Base-by-base conservation (phyloP, 92 coral and sea anemone species). In the Pocillopora meandrina region DNA sequence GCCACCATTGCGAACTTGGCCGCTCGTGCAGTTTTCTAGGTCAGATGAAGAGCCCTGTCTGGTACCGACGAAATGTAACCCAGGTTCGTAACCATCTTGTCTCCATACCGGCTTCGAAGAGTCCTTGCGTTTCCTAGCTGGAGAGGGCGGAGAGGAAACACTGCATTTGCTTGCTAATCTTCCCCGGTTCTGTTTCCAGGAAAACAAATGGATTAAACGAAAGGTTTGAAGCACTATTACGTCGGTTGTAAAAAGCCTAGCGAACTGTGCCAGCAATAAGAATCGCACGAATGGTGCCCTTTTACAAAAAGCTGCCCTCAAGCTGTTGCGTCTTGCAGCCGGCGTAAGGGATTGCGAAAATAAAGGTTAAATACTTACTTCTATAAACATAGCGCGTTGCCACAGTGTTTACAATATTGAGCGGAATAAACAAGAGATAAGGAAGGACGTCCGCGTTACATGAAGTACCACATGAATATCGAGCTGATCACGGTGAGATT, bases 131-230 rank as follows among this genome's bases (percentile, higher is more conserved):
- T 93, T 93, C 49, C 90, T 88, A 5, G 86, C 58, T 0, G 95
- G 98, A 17, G 98, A 94, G 23, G 98, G 87, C 42, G 98, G 98
- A 55, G 98, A 81, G 34, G 85, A 90, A 66, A 97, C 80, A 8
- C 97, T 93, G 81, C 99, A 97, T 75, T 97, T 97, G 78, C 95
- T 93, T 9, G 99, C 99, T 21, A 97, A 83, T 18, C 99, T 88
- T 70, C 98, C 98, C 56, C 99, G 99, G 85, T 97, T 97, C 99
- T 97, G 92, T 77, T 78, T 57, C 62, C 84, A 81, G 57, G 79
- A 61, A 79, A 80, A 26, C 33, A 75, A 68, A 88, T 71, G 19
- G 16, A 52, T 10, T 35, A 18, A 49, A 63, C 19, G 64, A 74
- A 42, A 42, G 78, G 74, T 36, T 56, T 74, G 64, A 76, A 59